Base-by-base conservation (phyloP, 2,888 invertebrate genomes). In the Himalopsyche japonica region DNA sequence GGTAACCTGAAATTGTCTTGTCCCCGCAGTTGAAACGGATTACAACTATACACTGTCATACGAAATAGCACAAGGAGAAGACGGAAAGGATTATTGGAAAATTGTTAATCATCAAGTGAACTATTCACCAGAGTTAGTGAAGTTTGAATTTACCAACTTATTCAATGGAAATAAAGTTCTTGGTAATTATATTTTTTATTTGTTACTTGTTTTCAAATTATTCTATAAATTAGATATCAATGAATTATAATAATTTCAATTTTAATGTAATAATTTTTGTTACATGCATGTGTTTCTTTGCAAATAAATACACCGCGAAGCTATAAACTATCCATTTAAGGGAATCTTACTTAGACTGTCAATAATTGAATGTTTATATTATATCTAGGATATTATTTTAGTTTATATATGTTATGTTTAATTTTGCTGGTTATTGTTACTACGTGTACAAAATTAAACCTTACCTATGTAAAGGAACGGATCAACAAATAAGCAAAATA, bases 11-110 rank as follows among this genome's bases (percentile, higher is more conserved):
- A 37, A 37, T 37, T 64, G 15, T 43, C 43, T 43, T 43, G 15
- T 43, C 15, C 15, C 15, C 15, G 15, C 34, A 84, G 84, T 32
- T 7, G 47, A 80, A 7, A 47, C 77, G 1, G 30, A 48, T 12
- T 81, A 49, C 37, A 81, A 80, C 10, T 77, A 49, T 37, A 48
- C 76, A 0, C 20, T 84, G 3, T 18, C 48, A 3, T 84, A 84
- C 47, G 81, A 84, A 12, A 32, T 81, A 7, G 77, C 34, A 2
- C 70, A 84, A 76, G 81, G 84, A 76, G 37, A 48, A 34, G 78
- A 84, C 49, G 84, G 84, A 27, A 84, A 81, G 77, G 81, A 84
- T 81, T 49, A 84, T 48, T 84, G 84, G 84, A 84, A 84, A 57
- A 76, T 81, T 15, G 57, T 18, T 1, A 79, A 79, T 20, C 77